Percentiles rank a stretch among this genome's conserved stretches.
phyloP scores from a whole-genome alignment of 2,888 invertebrate species.

The Leptogaster cylindrica region DNA sequence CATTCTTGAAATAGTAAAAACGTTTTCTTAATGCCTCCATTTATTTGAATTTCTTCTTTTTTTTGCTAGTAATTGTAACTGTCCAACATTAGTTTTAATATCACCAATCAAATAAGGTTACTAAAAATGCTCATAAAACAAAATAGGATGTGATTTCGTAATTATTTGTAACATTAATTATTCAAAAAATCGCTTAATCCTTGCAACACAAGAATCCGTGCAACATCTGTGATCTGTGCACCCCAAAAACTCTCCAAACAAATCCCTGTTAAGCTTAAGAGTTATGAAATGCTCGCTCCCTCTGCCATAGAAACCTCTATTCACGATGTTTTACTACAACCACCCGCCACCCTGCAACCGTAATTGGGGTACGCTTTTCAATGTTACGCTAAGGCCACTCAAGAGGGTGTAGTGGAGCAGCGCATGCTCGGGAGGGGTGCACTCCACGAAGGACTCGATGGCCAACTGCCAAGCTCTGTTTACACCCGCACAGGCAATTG shows the following conservation, averaged over 20 bases:
- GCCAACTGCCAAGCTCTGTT: background rate
- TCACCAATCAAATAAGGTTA: too few species aligned
- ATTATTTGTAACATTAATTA: background rate
- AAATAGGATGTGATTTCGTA: background rate
- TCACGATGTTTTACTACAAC: conserved; percentile 17
- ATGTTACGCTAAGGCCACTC: conserved; percentile 43
- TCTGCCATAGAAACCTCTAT: background rate
- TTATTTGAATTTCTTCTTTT: too few species aligned
- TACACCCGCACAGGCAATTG: background rate
- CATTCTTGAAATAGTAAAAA: too few species aligned
- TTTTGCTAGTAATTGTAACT: too few species aligned
- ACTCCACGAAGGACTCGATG: background rate
- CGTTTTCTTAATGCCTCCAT: too few species aligned
- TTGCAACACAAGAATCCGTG: conserved; percentile 11
- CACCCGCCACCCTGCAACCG: background rate
- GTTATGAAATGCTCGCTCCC: background rate
- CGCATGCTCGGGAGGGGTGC: conserved; percentile 3
- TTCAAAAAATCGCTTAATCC: too few species aligned
- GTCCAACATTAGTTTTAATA: too few species aligned
- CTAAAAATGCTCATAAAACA: too few species aligned
- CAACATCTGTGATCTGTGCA: background rate
- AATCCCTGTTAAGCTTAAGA: too few species aligned
- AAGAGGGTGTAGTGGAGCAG: background rate
- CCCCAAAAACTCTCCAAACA: too few species aligned
- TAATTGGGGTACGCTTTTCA: conserved; percentile 35